Evolutionary conservation across 2,888 invertebrate genomes (phyloP), one percentile per base, ranked within the genome.

Genomic region (Megalurothrips usitatus): DNA sequence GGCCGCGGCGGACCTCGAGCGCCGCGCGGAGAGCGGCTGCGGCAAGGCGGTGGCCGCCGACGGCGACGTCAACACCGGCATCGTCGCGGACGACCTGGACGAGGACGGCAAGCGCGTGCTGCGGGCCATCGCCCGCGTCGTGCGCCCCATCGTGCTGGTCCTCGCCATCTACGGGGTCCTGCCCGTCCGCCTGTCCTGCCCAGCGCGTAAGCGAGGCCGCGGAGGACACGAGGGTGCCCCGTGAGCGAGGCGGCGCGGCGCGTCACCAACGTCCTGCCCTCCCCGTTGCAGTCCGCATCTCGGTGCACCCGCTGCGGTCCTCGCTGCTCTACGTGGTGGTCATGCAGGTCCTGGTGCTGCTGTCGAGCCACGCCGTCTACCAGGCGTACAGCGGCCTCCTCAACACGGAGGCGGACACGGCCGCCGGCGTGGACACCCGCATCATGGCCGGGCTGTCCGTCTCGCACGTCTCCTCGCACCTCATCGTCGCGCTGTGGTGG

Each of bases 231-330:
- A 2, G 17, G 1, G 12, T 52, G 2, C 19, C 63, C 19, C 19
- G 58, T 19, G 58, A 19, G 58, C 19, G 4, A 63, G 4, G 58
- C 4, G 6, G 63, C 19, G 9, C 8, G 1, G 52, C 63, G 17
- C 19, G 63, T 11, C 6, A 19, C 11, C 63, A 63, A 17, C 63
- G 63, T n/a, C n/a, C 19, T 63, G 52, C 14, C 52, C 12, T 17
- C 52, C 10, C 19, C 6, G 12, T 52, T 19, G 52, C 19, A 52
- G 52, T 52, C 2, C 12, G 23, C 8, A 23, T 68, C 23, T 68
- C 68, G 23, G 68, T 23, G 68, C 68, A 68, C 68, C 68, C 68
- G 68, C 23, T n/a, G 23, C 68, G 68, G n/a, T 68, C 68, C 68
- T n/a, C 68, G 23, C 68, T 68, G 68, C 68, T 68, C 9, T 68